A percentile compares a stretch with the other conserved stretches of the same genome.
These are phyloP conservation scores for Branchipolynoe longqiensis DNA, from an alignment of 2,888 invertebrate genomes.

Conservation along the genomic window DNA sequence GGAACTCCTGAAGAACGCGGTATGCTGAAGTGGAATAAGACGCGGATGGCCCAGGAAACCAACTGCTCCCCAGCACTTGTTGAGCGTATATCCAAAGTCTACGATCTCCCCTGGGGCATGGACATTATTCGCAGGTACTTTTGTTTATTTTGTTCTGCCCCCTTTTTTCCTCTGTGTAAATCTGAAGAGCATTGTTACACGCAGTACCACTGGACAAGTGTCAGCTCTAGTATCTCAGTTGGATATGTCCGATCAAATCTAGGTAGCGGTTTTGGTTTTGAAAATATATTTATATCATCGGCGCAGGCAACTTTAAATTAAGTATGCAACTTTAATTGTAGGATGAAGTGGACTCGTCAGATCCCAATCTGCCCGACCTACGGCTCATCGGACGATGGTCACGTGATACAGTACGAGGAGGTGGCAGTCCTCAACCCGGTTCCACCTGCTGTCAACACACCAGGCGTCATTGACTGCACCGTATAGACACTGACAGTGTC, in stretches of 20 bases:
- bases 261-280: too few relatives aligned
- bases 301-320: too few relatives aligned
- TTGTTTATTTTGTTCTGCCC: too few relatives aligned
- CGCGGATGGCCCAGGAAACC: constrained; percentile 54
- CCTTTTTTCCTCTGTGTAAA: too few relatives aligned
- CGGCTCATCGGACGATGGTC: background rate
- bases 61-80: constrained; percentile 51
- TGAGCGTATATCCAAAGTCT: constrained; percentile 59
- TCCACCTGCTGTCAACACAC: background rate
- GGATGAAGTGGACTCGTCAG: background rate
- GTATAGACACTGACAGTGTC: background rate
- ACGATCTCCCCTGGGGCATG: constrained; percentile 65
- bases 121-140: constrained; percentile 40
- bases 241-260: too few relatives aligned
- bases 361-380: constrained; percentile 48
- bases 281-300: too few relatives aligned
- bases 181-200: too few relatives aligned
- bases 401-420: too few relatives aligned
- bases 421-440: constrained; percentile 14
- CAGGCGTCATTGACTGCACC: background rate
- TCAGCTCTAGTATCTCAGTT: too few relatives aligned
- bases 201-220: too few relatives aligned
- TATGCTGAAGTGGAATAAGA: constrained; percentile 63
- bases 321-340: too few relatives aligned
- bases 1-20: constrained; percentile 65